A percentile compares a stretch with the other conserved stretches of the same genome.
Evolutionary conservation across 2,888 invertebrate species (phyloP).

Genomic region (Nycteola revayana): DNA sequence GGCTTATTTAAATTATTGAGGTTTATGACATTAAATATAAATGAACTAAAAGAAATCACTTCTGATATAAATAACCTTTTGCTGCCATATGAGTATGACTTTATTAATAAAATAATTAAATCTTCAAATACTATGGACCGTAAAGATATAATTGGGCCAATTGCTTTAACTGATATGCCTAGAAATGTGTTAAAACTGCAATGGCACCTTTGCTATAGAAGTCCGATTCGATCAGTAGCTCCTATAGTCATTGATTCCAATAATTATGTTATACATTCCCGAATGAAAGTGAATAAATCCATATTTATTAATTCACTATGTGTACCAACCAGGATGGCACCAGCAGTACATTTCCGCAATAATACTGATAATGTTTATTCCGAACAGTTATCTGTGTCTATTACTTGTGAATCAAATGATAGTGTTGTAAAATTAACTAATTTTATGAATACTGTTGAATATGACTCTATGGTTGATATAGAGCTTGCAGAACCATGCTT

Average conservation of each 20-base stretch:
- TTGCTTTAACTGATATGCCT: conserved; percentile 34
- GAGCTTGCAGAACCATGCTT: conserved; percentile 65
- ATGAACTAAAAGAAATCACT: conserved; percentile 64
- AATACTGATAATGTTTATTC: conserved; percentile 56
- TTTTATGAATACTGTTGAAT: conserved; percentile 63
- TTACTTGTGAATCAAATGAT: conserved; percentile 59
- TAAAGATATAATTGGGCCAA: conserved; percentile 25
- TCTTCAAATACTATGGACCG: conserved; percentile 25
- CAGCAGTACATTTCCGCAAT: conserved; percentile 57
- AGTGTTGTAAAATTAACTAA: conserved; percentile 56
- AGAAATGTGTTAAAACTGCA: conserved; percentile 56
- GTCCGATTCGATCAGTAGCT: conserved; percentile 60
- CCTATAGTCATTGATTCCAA: conserved; percentile 63
- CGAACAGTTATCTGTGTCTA: conserved; percentile 63
- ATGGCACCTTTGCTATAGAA: conserved; percentile 66
- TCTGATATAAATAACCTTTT: conserved; percentile 57
- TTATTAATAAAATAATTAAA: conserved; percentile 39
- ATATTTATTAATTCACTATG: conserved; percentile 69
- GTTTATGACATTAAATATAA: conserved; percentile 55
- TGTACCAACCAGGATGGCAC: conserved; percentile 70
- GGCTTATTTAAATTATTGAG: conserved; percentile 71
- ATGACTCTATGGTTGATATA: conserved; percentile 68
- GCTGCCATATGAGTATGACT: conserved; percentile 47
- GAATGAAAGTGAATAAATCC: conserved; percentile 67
- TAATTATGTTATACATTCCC: conserved; percentile 53